These are phyloP conservation scores for Ophion obscuratus DNA, from an alignment of 2,888 invertebrate genomes.

Conservation along the genomic window DNA sequence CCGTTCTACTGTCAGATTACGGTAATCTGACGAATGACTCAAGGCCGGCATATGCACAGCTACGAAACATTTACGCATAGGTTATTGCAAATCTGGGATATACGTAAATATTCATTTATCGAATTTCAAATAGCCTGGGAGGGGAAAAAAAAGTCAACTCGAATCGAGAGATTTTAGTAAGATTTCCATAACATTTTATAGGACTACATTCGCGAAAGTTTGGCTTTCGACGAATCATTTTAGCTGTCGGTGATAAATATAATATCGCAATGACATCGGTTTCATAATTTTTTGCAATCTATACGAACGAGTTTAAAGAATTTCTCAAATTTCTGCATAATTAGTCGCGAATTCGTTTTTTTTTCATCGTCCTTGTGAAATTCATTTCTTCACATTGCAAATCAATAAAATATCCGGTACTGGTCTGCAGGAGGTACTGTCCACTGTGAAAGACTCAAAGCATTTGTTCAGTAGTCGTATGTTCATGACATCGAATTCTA, in stretches of 20 bases:
- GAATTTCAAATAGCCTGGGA: neutral
- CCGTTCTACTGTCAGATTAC: conserved; percentile 59
- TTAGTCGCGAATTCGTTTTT: neutral
- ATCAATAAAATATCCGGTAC: neutral
- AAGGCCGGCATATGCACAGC: conserved; percentile 42
- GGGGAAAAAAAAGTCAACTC: neutral
- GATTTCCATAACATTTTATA: neutral
- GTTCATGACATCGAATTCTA: conserved; percentile 28
- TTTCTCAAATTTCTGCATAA: neutral
- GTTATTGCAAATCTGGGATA: neutral
- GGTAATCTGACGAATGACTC: conserved; percentile 58
- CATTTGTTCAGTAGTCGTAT: conserved; percentile 13
- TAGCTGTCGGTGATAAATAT: conserved; percentile 6
- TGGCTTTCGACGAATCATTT: neutral
- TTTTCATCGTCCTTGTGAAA: neutral
- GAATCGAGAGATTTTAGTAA: neutral
- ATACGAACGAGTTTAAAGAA: neutral
- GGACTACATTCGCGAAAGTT: neutral
- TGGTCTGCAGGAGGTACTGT: neutral
- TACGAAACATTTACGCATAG: conserved; percentile 23
- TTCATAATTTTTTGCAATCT: neutral
- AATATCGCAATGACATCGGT: neutral
- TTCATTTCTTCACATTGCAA: neutral
- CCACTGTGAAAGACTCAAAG: neutral
- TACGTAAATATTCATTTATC: conserved; percentile 14